A percentile compares a stretch with the other conserved stretches of the same genome.
These are phyloP conservation scores for Coranthus polyacanthus DNA, from an alignment of 2,797 vertebrate species.

Conservation along the genomic window DNA sequence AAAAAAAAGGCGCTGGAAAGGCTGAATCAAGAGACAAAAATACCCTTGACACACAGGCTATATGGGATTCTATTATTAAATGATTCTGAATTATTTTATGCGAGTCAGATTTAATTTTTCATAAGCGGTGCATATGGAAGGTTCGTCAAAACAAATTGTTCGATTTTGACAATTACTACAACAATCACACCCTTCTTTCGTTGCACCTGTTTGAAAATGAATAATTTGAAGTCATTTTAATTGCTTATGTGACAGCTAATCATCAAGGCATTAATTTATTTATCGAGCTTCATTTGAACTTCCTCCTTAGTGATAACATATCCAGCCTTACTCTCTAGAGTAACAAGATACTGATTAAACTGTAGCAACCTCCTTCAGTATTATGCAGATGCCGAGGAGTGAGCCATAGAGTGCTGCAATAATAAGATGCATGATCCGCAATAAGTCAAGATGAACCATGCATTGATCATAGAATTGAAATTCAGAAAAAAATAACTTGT, in stretches of 20 bases:
- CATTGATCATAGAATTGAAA: slow-evolving; percentile 55
- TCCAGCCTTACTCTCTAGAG: slow-evolving; percentile 85
- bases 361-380: slow-evolving; percentile 83
- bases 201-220: slow-evolving; percentile 83
- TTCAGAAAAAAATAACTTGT: slow-evolving; percentile 65
- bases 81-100: slow-evolving; percentile 75
- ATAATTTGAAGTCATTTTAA: slow-evolving; percentile 86
- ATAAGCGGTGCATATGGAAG: slow-evolving; percentile 76
- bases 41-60: slow-evolving; percentile 66
- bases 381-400: slow-evolving; percentile 81
- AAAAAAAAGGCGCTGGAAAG: slow-evolving; percentile 50
- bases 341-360: slow-evolving; percentile 86
- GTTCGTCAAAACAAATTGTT: slow-evolving; percentile 84
- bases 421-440: slow-evolving; percentile 80
- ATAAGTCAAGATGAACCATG: slow-evolving; percentile 68
- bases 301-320: slow-evolving; percentile 87
- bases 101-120: slow-evolving; percentile 72
- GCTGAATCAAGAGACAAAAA: slow-evolving; percentile 66
- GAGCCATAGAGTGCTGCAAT: slow-evolving; percentile 77
- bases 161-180: slow-evolving; percentile 83
- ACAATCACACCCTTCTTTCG: slow-evolving; percentile 77
- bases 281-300: slow-evolving; percentile 86
- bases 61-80: slow-evolving; percentile 74
- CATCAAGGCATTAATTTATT: slow-evolving; percentile 87
- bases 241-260: slow-evolving; percentile 88